These are phyloP conservation scores for Xiphophorus couchianus DNA, from an alignment of 2,113 vertebrate species.

Conservation along the genomic window DNA sequence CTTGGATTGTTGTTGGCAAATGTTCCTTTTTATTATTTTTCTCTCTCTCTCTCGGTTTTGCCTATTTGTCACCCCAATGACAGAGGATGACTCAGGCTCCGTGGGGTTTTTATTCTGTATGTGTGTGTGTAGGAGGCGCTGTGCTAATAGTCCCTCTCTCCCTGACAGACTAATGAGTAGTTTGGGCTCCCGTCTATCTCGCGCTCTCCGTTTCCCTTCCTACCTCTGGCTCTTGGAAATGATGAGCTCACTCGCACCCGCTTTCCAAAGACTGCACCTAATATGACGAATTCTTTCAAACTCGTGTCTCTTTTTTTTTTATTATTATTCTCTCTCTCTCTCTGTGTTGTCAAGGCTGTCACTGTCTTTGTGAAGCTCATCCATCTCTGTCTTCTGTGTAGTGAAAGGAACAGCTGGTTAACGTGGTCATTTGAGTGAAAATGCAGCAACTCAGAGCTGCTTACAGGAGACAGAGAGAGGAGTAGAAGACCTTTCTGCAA, in stretches of 20 bases:
- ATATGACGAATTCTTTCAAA: conserved; percentile 47
- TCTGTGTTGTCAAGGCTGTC: conserved; percentile 24
- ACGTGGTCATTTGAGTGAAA: conserved; percentile 6
- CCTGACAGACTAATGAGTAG: conserved; percentile 77
- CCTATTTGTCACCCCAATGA: conserved; percentile 60
- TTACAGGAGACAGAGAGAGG: neutral
- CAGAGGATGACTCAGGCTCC: conserved; percentile 54
- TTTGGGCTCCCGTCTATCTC: conserved; percentile 47
- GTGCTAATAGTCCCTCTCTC: conserved; percentile 62
- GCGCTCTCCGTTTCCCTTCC: conserved; percentile 6
- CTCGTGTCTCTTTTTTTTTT: conserved; percentile 35
- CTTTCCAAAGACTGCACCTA: conserved; percentile 53
- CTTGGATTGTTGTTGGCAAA: conserved; percentile 28
- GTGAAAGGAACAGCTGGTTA: conserved; percentile 4
- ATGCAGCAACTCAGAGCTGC: neutral
- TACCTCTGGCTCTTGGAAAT: conserved; percentile 43
- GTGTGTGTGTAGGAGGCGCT: conserved; percentile 36
- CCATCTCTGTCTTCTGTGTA: neutral
- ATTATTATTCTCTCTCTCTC: neutral
- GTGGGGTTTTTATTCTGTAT: conserved; percentile 34
- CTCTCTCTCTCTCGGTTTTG: conserved; percentile 32
- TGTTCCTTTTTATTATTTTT: conserved; percentile 37
- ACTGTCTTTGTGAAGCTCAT: conserved; percentile 8
- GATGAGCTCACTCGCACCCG: conserved; percentile 50
- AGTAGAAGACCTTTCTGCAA: neutral